Evolutionary conservation across 2,888 invertebrate species (phyloP).

Genomic region (Tetragnatha montana): DNA sequence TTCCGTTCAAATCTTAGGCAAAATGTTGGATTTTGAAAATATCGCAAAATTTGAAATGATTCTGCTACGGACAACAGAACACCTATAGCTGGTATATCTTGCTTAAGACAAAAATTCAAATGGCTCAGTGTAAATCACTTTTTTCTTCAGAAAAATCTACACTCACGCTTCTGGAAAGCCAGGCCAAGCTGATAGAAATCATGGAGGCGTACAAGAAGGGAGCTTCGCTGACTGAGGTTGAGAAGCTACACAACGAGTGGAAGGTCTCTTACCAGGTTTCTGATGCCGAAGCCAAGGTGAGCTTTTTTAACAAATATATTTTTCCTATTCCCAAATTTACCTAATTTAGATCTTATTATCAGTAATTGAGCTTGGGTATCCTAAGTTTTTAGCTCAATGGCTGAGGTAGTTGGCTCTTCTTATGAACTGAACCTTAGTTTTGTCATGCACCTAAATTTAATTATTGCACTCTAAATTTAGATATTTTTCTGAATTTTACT

Average conservation of each 20-base stretch:
- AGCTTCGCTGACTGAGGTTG: conserved; percentile 88
- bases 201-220: conserved; percentile 93
- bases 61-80: no score
- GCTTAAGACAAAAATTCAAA: no score
- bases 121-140: no score
- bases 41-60: no score
- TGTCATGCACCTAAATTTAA: no score
- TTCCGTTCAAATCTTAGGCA: no score
- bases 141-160: conserved; percentile 44
- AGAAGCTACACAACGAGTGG: conserved; percentile 90
- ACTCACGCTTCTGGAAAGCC: conserved; percentile 74
- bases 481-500: no score
- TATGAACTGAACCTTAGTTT: background rate
- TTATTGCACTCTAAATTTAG: no score
- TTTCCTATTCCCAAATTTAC: background rate
- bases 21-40: no score
- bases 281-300: conserved; percentile 60
- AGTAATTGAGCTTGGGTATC: no score
- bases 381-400: background rate
- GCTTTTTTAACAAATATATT: background rate
- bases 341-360: no score
- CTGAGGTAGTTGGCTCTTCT: background rate
- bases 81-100: no score
- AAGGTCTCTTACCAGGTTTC: conserved; percentile 62
- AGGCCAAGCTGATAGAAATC: conserved; percentile 89